A percentile compares a stretch with the other conserved stretches of the same genome.
Conservation (phyloP, 2,113 vertebrate species). For the Solea solea region DNA sequence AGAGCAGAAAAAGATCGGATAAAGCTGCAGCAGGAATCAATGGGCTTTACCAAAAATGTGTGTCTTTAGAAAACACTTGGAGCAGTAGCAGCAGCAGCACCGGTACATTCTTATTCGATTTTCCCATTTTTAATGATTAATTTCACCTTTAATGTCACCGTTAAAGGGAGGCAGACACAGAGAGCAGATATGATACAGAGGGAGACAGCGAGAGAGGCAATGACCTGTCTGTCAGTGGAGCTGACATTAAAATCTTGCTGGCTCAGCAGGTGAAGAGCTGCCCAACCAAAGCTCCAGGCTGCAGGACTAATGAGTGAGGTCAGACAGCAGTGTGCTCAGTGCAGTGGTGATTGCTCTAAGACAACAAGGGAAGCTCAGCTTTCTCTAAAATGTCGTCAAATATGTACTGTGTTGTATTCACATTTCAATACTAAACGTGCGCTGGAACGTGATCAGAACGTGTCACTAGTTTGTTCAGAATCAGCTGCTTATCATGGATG, state of each 20-base stretch:
- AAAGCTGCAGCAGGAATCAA: background rate
- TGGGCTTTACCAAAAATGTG: background rate
- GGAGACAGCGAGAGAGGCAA: slow-evolving; percentile 2
- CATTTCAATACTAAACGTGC: no score
- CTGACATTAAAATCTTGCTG: slow-evolving; percentile 53
- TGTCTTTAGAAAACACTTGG: background rate
- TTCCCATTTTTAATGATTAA: slow-evolving; percentile 4
- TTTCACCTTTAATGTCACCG: background rate
- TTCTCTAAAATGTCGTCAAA: no score
- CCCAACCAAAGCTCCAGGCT: slow-evolving; percentile 10
- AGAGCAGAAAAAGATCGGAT: no score
- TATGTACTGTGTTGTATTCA: no score
- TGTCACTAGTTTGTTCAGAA: no score
- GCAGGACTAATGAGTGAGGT: background rate
- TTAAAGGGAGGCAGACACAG: slow-evolving; percentile 1
- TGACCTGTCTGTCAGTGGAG: slow-evolving; percentile 14
- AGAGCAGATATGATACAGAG: background rate
- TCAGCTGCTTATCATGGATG: no score
- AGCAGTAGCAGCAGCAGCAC: background rate
- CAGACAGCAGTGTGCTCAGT: slow-evolving; percentile 2
- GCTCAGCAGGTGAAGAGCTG: slow-evolving; percentile 44
- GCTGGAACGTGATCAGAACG: no score
- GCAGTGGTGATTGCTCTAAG: background rate
- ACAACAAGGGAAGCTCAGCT: no score
- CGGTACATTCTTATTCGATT: background rate